These are phyloP conservation scores for Coremacera marginata DNA, from an alignment of 2,888 invertebrate species.

Conservation along the genomic window DNA sequence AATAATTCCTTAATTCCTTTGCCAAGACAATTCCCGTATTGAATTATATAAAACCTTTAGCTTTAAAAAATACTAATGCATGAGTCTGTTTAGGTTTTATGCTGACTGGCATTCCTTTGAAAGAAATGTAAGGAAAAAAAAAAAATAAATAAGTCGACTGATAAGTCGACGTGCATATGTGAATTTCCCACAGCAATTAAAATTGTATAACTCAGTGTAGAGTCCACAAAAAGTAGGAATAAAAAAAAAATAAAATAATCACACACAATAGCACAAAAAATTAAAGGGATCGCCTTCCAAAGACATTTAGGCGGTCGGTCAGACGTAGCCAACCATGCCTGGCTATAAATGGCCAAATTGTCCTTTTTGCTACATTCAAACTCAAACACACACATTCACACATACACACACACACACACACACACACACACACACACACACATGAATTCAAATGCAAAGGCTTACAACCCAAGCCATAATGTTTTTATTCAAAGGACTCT, in stretches of 20 bases:
- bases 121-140: constrained; percentile 29
- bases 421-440: neutral
- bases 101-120: neutral
- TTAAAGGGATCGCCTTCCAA: constrained; percentile 12
- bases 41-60: no score
- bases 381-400: neutral
- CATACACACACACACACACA: no score
- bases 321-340: constrained; percentile 7
- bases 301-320: neutral
- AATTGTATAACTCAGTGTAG: constrained; percentile 57
- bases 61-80: no score
- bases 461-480: neutral
- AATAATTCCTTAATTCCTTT: no score
- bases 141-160: constrained; percentile 50
- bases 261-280: constrained; percentile 3
- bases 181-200: constrained; percentile 69
- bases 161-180: constrained; percentile 62
- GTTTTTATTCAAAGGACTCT: neutral
- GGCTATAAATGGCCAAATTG: neutral
- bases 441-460: no score
- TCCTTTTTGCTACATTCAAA: neutral
- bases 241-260: neutral
- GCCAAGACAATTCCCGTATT: no score
- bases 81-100: neutral
- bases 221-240: neutral